Evolutionary conservation across 2,888 invertebrate genomes (phyloP).

Genomic region (Acrobasis repandana): DNA sequence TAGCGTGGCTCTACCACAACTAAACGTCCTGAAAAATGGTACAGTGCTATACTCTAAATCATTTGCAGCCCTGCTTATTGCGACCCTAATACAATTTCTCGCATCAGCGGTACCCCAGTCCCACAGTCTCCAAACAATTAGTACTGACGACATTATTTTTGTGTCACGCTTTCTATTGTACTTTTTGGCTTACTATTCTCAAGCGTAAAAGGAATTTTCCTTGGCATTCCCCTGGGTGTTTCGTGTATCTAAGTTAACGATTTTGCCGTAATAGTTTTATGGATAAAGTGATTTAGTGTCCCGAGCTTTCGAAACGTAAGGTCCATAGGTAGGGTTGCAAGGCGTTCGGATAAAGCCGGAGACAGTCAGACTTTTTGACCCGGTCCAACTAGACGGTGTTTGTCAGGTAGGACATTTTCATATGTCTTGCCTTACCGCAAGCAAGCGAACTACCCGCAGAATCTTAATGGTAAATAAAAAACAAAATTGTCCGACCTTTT

Average conservation of each 20-base stretch:
- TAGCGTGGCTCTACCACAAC: too few relatives aligned
- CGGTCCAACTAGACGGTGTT: too few relatives aligned
- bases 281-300: conserved; percentile 21
- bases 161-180: conserved; percentile 56
- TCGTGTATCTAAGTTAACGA: conserved; percentile 22
- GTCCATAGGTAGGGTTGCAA: background rate
- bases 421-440: too few relatives aligned
- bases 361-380: too few relatives aligned
- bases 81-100: conserved; percentile 75
- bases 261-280: conserved; percentile 19
- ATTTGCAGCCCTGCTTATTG: conserved; percentile 46
- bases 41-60: background rate
- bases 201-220: conserved; percentile 43
- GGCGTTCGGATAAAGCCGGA: too few relatives aligned
- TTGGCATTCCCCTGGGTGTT: conserved; percentile 22
- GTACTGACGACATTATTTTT: conserved; percentile 72
- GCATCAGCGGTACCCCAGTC: conserved; percentile 64
- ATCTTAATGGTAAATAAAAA: too few relatives aligned
- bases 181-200: conserved; percentile 49
- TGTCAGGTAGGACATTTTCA: too few relatives aligned
- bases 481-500: too few relatives aligned
- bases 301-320: conserved; percentile 10
- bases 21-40: too few relatives aligned
- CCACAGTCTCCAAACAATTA: conserved; percentile 78
- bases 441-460: too few relatives aligned